Conservation (phyloP, 2,888 invertebrate genomes). For the Galerucella pusilla region DNA sequence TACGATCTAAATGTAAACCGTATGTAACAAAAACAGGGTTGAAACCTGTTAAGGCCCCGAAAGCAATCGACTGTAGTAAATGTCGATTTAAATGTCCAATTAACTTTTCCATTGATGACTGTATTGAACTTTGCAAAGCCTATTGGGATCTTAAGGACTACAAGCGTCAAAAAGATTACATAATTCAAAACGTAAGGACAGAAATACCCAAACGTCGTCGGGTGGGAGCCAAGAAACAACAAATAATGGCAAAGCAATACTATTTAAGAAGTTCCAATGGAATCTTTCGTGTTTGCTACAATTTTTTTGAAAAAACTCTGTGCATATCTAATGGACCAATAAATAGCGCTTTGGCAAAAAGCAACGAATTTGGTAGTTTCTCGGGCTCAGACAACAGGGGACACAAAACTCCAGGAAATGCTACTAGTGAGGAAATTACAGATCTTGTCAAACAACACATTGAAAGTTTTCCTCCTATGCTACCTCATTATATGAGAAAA, state of each 20-base stretch:
- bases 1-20: neutral
- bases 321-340: slow-evolving; percentile 26
- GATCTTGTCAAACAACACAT: slow-evolving; percentile 25
- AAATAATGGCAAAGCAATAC: neutral
- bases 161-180: neutral
- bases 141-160: slow-evolving; percentile 6
- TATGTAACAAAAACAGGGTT: slow-evolving; percentile 5
- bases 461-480: slow-evolving; percentile 30
- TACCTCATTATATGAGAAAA: slow-evolving; percentile 21
- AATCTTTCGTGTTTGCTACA: neutral
- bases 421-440: slow-evolving; percentile 11
- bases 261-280: slow-evolving; percentile 12
- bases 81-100: neutral
- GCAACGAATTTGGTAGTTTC: slow-evolving; percentile 16
- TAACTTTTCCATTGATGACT: slow-evolving; percentile 5
- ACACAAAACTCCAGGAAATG: slow-evolving; percentile 23
- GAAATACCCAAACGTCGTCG: neutral
- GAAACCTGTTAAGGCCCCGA: neutral
- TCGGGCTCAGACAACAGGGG: slow-evolving; percentile 21
- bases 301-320: slow-evolving; percentile 7
- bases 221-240: slow-evolving; percentile 4
- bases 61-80: neutral
- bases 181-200: neutral
- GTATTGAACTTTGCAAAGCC: neutral
- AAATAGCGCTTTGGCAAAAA: slow-evolving; percentile 22